phyloP scores from a whole-genome alignment of 2,888 invertebrate genomes.

The Didymodactylos carnosus region DNA sequence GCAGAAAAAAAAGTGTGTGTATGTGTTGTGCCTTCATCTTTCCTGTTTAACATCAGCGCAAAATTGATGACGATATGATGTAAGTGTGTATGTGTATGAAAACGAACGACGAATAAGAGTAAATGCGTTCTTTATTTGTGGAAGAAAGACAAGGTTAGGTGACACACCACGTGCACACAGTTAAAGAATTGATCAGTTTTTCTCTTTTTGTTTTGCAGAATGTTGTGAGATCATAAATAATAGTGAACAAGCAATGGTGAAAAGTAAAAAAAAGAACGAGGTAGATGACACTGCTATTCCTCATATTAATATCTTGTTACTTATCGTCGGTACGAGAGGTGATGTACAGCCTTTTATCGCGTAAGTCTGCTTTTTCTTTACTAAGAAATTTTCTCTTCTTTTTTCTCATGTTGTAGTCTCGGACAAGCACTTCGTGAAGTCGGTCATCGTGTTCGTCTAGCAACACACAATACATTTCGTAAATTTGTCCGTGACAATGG shows the following conservation, averaged over 20 bases:
- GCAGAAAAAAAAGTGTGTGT: no score
- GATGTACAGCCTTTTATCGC: background rate
- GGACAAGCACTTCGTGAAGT: background rate
- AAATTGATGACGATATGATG: no score
- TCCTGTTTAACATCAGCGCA: no score
- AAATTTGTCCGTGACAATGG: background rate
- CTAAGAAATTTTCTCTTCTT: background rate
- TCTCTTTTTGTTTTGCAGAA: no score
- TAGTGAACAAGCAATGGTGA: background rate
- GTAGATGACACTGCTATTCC: background rate
- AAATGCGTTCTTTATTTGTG: no score
- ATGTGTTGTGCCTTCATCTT: no score
- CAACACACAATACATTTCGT: background rate
- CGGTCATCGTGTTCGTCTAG: background rate
- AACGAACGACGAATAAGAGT: no score
- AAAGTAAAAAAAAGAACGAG: background rate
- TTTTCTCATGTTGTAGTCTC: background rate
- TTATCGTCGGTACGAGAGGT: background rate
- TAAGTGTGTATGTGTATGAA: no score
- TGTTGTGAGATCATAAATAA: no score
- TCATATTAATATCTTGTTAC: background rate
- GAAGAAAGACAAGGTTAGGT: no score
- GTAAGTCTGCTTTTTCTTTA: background rate
- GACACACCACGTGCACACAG: background rate
- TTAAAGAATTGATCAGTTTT: background rate